A percentile compares a stretch with the other conserved stretches of the same genome.
These are phyloP conservation scores for Paramacrobiotus metropolitanus DNA, from an alignment of 1,140 invertebrate genomes.

Conservation along the genomic window DNA sequence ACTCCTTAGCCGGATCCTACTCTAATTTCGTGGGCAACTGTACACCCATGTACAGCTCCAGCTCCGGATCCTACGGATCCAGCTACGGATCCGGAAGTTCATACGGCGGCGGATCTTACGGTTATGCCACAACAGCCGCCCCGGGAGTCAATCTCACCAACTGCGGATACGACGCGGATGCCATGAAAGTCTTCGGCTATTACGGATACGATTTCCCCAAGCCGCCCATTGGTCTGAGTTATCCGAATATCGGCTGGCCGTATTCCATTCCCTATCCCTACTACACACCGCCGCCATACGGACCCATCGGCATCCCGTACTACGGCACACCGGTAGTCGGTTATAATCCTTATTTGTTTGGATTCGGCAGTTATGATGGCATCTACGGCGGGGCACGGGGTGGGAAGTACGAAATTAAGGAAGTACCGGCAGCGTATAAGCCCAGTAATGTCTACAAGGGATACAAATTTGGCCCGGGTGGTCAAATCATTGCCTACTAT, in stretches of 20 bases:
- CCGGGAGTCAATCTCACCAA: background rate
- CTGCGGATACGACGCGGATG: slow-evolving; percentile 2
- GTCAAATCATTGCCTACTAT: slow-evolving; percentile 3
- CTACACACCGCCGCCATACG: slow-evolving; percentile 1
- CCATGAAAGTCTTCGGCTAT: background rate
- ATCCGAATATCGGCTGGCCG: background rate
- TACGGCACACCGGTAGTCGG: background rate
- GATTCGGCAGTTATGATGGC: background rate
- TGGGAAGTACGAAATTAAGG: background rate
- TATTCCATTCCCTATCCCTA: background rate
- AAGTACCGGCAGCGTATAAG: background rate
- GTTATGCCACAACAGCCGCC: background rate
- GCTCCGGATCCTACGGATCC: background rate
- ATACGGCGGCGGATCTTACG: background rate
- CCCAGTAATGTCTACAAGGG: background rate
- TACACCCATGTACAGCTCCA: background rate
- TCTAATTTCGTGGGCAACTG: background rate
- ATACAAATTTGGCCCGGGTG: background rate
- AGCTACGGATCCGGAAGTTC: background rate
- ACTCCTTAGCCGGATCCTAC: background rate
- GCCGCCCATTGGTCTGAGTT: background rate
- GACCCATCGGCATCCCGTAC: background rate
- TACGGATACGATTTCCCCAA: slow-evolving; percentile 4
- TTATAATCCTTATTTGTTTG: background rate
- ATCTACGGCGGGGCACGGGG: background rate